Percentiles rank a stretch among this genome's conserved stretches.
Evolutionary conservation across 2,113 vertebrate species (phyloP).

Genomic region (Aramus guarauna): DNA sequence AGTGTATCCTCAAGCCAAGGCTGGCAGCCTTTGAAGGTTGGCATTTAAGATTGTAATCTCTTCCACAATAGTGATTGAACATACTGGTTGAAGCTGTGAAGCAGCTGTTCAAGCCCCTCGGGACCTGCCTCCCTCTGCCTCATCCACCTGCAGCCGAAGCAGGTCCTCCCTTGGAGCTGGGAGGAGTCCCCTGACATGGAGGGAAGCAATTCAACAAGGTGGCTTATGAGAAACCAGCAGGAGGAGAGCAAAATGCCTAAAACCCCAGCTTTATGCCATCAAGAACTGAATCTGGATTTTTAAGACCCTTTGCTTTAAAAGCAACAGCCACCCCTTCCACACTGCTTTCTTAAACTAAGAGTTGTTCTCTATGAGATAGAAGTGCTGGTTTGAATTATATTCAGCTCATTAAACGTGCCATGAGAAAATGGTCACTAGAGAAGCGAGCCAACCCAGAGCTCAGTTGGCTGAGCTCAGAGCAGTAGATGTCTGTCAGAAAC

Average conservation of each 20-base stretch:
- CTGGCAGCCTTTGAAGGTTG: background rate
- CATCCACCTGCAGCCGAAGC: background rate
- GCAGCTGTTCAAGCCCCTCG: background rate
- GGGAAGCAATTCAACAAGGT: background rate
- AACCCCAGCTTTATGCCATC: background rate
- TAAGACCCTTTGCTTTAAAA: background rate
- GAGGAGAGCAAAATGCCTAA: background rate
- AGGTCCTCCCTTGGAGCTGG: background rate
- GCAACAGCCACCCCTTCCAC: background rate
- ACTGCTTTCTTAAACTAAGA: background rate
- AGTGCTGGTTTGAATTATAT: background rate
- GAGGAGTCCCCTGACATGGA: fast-evolving
- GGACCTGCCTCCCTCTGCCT: background rate
- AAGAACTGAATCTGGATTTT: background rate
- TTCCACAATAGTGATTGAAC: background rate
- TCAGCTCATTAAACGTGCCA: background rate
- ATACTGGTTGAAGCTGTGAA: background rate
- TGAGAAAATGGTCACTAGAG: background rate
- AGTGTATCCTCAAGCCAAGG: background rate
- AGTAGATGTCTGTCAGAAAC: background rate
- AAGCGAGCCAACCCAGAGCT: background rate
- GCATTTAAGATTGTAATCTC: background rate
- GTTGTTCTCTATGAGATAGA: background rate
- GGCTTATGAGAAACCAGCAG: background rate
- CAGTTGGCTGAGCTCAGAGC: background rate